Evolutionary conservation across 2,113 vertebrate species (phyloP).

Genomic region (Corythoichthys intestinalis): DNA sequence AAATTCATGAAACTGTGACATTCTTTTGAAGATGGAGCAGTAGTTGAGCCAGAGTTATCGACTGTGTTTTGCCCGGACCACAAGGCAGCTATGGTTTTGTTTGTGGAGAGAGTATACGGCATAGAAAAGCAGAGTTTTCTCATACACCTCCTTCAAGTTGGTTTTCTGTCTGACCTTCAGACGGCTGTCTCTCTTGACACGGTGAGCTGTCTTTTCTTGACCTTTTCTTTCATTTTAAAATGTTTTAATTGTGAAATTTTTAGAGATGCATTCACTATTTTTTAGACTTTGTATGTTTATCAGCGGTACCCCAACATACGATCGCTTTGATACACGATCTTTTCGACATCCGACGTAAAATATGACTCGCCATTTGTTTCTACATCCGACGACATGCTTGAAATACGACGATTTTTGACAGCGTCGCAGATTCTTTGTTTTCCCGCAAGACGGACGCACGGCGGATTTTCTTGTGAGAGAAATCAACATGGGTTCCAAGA

Average conservation of each 20-base stretch:
- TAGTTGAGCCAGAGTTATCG: constrained; percentile 88
- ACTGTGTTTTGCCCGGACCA: constrained; percentile 94
- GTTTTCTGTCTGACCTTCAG: constrained; percentile 91
- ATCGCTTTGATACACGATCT: no score
- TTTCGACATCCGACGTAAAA: no score
- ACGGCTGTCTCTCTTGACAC: constrained; percentile 89
- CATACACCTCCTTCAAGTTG: constrained; percentile 85
- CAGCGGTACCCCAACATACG: no score
- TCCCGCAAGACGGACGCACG: no score
- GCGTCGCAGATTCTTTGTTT: no score
- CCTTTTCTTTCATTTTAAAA: not conserved
- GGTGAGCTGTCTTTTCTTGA: constrained; percentile 61
- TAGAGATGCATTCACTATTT: no score
- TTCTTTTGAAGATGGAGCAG: constrained; percentile 78
- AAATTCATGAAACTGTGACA: not conserved
- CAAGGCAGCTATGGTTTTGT: constrained; percentile 96
- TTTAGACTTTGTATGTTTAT: no score
- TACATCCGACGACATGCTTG: no score
- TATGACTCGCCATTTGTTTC: no score
- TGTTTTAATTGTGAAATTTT: not conserved
- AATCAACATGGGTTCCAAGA: no score
- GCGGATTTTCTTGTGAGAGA: no score
- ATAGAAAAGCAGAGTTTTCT: constrained; percentile 85
- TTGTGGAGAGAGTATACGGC: constrained; percentile 94
- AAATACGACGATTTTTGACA: no score